Percentiles rank a stretch among this genome's conserved stretches.
phyloP scores from a whole-genome alignment of 2,797 vertebrate genomes.

The Steatocranus sp. region DNA sequence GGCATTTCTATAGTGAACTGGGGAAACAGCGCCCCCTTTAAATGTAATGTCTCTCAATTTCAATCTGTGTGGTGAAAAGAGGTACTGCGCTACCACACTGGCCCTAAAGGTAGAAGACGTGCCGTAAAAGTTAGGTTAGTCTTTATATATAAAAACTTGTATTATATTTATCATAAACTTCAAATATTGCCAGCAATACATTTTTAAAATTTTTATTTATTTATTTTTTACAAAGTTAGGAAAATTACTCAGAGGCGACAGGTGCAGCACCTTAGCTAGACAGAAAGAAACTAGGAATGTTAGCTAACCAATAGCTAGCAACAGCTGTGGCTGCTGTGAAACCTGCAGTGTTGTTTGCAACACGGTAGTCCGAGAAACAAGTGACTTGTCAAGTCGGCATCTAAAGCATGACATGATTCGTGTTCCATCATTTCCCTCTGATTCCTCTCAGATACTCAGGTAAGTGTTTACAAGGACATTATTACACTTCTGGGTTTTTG shows the following conservation, averaged over 20 bases:
- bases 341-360: not conserved
- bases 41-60: not conserved
- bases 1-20: not conserved
- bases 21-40: not conserved
- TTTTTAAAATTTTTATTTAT: not conserved
- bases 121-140: rapidly evolving
- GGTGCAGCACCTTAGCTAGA: not conserved
- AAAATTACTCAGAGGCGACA: too few species aligned
- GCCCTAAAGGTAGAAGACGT: not conserved
- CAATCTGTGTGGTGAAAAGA: not conserved
- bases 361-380: not conserved
- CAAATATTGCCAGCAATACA: not conserved
- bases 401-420: not conserved
- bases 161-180: not conserved
- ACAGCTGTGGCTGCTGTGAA: not conserved
- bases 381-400: not conserved
- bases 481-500: rapidly evolving
- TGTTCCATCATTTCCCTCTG: not conserved
- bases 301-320: not conserved
- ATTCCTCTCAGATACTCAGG: not conserved
- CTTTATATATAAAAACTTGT: not conserved
- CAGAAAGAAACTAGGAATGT: not conserved
- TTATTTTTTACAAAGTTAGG: not conserved
- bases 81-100: not conserved
- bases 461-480: not conserved